A percentile compares a stretch with the other conserved stretches of the same genome.
Evolutionary conservation across 2,113 vertebrate genomes (phyloP).

Genomic region (Sisor rabdophorus): DNA sequence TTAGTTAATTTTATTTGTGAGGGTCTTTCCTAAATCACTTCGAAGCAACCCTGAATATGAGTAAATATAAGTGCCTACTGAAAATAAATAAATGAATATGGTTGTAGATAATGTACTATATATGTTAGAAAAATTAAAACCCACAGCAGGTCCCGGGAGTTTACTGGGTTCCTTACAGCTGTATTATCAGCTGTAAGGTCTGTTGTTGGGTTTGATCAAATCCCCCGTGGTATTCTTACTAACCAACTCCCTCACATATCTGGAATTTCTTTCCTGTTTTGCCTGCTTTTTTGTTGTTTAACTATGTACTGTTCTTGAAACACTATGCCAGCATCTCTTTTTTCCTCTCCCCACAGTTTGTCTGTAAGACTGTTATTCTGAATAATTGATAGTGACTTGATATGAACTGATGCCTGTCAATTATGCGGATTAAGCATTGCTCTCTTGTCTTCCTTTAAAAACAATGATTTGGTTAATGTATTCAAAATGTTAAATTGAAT

Average conservation of each 20-base stretch:
- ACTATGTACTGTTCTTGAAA: conserved; percentile 52
- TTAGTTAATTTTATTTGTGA: too few species aligned
- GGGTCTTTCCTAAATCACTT: too few species aligned
- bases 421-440: conserved; percentile 15
- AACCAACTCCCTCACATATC: conserved; percentile 75
- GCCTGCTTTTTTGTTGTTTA: conserved; percentile 57
- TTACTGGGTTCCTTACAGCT: background rate
- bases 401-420: conserved; percentile 35
- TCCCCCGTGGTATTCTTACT: conserved; percentile 59
- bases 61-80: background rate
- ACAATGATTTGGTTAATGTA: background rate
- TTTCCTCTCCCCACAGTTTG: conserved; percentile 7
- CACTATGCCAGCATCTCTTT: conserved; percentile 41
- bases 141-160: background rate
- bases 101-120: background rate
- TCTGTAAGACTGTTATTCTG: conserved; percentile 50
- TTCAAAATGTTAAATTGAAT: conserved; percentile 3
- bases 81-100: background rate
- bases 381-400: conserved; percentile 55
- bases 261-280: conserved; percentile 76
- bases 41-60: background rate
- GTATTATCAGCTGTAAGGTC: conserved; percentile 5
- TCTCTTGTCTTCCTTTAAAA: background rate
- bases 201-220: conserved; percentile 55
- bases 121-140: background rate